A percentile compares a stretch with the other conserved stretches of the same genome.
phyloP scores from a whole-genome alignment of 2,113 vertebrate genomes.

The pig (Sus scrofa) region DNA sequence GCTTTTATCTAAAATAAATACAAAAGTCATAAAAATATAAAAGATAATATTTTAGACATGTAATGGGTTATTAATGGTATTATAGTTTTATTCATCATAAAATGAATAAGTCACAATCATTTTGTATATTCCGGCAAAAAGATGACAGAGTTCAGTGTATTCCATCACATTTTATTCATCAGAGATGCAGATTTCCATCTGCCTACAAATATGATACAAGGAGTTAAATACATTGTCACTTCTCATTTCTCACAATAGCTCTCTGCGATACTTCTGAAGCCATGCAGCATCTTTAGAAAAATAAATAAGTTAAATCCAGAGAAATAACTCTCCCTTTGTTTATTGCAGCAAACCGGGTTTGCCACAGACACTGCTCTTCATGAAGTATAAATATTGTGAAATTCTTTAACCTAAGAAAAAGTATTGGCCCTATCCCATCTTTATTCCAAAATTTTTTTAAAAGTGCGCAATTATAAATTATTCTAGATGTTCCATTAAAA shows the following conservation, averaged over 20 bases:
- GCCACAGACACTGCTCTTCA: conserved; percentile 34
- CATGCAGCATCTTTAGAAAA: conserved; percentile 29
- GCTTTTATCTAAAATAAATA: not conserved
- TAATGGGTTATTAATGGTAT: not conserved
- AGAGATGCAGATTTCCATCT: not conserved
- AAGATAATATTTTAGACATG: not conserved
- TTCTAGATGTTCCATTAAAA: not conserved
- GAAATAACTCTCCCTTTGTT: conserved; percentile 58
- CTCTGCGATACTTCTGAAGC: not conserved
- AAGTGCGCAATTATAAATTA: not conserved
- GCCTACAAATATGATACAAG: not conserved
- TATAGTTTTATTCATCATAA: not conserved
- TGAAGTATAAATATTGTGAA: conserved; percentile 49
- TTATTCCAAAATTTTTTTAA: not conserved
- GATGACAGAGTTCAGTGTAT: not conserved
- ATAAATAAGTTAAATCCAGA: conserved; percentile 47
- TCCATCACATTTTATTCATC: not conserved
- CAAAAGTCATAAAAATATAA: not conserved
- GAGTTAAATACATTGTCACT: conserved; percentile 26
- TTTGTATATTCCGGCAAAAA: not conserved
- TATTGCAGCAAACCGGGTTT: conserved; percentile 53
- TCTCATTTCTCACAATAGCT: conserved; percentile 56
- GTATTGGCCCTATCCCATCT: not conserved
- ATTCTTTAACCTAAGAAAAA: conserved; percentile 39
- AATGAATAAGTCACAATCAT: not conserved